Evolutionary conservation across 1,140 invertebrate species (phyloP), one percentile per base, ranked within the genome.

Genomic region (Nasonia giraulti): DNA sequence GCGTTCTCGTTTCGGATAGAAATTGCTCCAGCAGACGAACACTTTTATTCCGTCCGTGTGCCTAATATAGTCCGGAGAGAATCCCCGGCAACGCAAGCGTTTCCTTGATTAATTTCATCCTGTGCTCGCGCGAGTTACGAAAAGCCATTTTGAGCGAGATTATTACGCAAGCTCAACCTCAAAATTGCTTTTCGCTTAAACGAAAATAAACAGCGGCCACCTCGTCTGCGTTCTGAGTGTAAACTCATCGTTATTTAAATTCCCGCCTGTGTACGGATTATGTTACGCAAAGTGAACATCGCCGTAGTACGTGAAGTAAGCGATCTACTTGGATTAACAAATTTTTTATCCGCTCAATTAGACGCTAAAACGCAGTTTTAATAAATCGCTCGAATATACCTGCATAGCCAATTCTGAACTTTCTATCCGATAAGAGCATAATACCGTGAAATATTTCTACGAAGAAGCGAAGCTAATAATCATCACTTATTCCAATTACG

Each of bases 71-170:
- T n/a, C 47, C 12, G 44, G 14, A 14, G 40, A 83, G 68, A 76
- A 77, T 47, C 68, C 69, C 23, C 11, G 27, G 37, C 23, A 83
- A 83, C 37, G 40, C 73, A 79, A 73, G 44, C 17, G 37, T 85
- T 85, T 77, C 74, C 73, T 81, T 55, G 79, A 85, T 85, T 81
- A 85, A 85, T 62, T 68, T 80, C 62, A 77, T 81, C 40, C 68
- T 8, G 2, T 7, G 10, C 14, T 50, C 11, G 27, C 14, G 69
- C 11, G 27, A n/a, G 33, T 81, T 76, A 40, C 55, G 84, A 85
- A 81, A 85, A 85, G 73, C 50, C 44, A 81, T 77, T 81, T 69
- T 50, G 6, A 66, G 12, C 44, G 73, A 27, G 31, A 75, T 8
- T 44, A 10, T 84, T 80, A 66, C 77, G 50, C 14, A 75, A 84